Base-by-base conservation (phyloP, 2,888 invertebrate genomes). In the Sminthurinus aureus region DNA sequence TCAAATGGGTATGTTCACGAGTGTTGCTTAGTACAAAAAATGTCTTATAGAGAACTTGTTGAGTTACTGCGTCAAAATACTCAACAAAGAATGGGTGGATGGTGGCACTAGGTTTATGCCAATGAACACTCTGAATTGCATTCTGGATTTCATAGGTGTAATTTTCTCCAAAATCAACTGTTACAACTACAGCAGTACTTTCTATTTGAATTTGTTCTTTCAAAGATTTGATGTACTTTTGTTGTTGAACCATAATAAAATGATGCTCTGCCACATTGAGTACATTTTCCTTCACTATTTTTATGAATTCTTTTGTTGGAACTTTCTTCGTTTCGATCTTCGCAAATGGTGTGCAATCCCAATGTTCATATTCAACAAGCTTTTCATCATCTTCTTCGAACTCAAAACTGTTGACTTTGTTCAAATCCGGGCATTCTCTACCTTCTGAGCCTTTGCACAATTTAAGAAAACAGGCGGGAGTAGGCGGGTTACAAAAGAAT, bases 161-260 rank as follows among this genome's bases (percentile, higher is more conserved):
- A 20, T 81, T 81, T 64, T 58, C 24, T 24, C 24, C 81, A 74
- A 81, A 81, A 24, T 81, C 81, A 3, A 74, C 74, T 4, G 15
- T 6, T 12, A 79, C 18, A 15, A 79, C 18, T 1, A 20, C 79
- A 20, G 2, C 15, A 24, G 6, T 64, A 4, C 3, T 2, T 4
- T 3, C 6, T 9, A 13, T 11, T 9, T 6, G 9, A n/a, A 18
- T n/a, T 13, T 50, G 12, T 8, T n/a, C 9, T 20, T 75, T 38
- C 50, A 51, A 11, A 8, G 12, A 8, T 15, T 15, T 81, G 51
- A 81, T 38, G 20, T 79, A 67, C 6, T 18, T 2, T 20, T 67
- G 22, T 38, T 69, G 69, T 38, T 66, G 13, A 18, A 24, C 38
- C 50, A 26, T 26, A 50, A 69, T 22, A 22, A 64, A 79, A 50